phyloP scores from a whole-genome alignment of 2,888 invertebrate species.

The Diarsia mendica region DNA sequence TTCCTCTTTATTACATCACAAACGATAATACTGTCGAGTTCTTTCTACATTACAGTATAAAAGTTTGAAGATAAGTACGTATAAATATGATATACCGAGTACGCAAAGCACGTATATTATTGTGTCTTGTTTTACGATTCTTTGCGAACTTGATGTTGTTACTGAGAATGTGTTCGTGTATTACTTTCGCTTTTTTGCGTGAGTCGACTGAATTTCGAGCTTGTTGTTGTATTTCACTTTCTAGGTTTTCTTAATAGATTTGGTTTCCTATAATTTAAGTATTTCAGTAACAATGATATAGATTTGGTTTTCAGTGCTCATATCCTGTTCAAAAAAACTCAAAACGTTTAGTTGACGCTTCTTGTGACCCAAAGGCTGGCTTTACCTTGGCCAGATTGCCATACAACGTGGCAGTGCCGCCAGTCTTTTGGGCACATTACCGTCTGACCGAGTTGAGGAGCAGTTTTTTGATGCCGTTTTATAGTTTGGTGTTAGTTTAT shows the following conservation, averaged over 20 bases:
- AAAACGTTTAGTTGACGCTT: too few species aligned
- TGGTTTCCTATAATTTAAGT: too few species aligned
- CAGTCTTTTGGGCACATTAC: too few species aligned
- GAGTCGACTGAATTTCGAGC: background rate
- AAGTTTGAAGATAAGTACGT: constrained; percentile 31
- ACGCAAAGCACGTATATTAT: constrained; percentile 39
- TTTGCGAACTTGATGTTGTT: constrained; percentile 18
- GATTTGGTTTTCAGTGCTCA: too few species aligned
- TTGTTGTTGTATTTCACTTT: background rate
- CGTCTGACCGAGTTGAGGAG: too few species aligned
- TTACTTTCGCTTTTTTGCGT: constrained; percentile 30
- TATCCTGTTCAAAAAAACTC: too few species aligned
- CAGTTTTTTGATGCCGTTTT: too few species aligned
- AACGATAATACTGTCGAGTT: constrained; percentile 5
- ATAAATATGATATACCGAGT: constrained; percentile 54
- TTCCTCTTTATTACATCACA: constrained; percentile 26
- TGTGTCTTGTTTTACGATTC: constrained; percentile 44
- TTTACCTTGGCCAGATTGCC: too few species aligned
- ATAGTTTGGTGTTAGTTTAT: too few species aligned
- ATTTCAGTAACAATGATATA: background rate
- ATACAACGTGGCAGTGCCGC: too few species aligned
- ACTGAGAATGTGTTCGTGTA: constrained; percentile 23
- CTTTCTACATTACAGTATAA: constrained; percentile 3
- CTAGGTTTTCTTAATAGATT: background rate
- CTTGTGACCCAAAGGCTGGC: too few species aligned